Evolutionary conservation across 2,888 invertebrate genomes (phyloP).

Genomic region (Allygus modestus): DNA sequence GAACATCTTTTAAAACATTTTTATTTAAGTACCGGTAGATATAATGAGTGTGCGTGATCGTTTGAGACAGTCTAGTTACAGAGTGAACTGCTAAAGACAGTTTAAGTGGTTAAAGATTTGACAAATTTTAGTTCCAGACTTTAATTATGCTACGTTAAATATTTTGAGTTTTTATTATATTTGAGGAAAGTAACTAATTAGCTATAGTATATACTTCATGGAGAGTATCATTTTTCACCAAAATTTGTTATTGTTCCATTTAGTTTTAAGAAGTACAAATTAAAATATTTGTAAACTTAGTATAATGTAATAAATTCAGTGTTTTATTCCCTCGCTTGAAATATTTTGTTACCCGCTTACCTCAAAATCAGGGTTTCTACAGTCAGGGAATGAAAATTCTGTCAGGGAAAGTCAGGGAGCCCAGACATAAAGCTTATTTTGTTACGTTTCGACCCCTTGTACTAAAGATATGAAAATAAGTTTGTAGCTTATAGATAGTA

Average conservation of each 20-base stretch:
- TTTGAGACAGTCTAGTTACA: neutral
- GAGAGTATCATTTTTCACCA: neutral
- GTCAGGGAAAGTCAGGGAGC: no score
- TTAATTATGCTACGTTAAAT: neutral
- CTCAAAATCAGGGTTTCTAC: no score
- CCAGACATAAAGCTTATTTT: no score
- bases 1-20: slow-evolving; percentile 10
- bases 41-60: slow-evolving; percentile 29
- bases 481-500: no score
- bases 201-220: neutral
- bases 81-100: neutral
- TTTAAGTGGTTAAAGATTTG: neutral
- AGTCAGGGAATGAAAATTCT: no score
- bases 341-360: neutral
- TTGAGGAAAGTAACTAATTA: neutral
- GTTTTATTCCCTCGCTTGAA: slow-evolving; percentile 5
- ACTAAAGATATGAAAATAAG: no score
- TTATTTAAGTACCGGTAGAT: slow-evolving; percentile 20
- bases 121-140: neutral
- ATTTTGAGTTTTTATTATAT: slow-evolving; percentile 1
- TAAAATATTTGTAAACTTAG: slow-evolving; percentile 18
- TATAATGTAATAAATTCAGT: slow-evolving; percentile 5
- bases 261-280: slow-evolving; percentile 30
- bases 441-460: no score
- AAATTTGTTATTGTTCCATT: slow-evolving; percentile 1